phyloP scores from a whole-genome alignment of 2,113 vertebrate genomes.

The Nesogale talazaci region DNA sequence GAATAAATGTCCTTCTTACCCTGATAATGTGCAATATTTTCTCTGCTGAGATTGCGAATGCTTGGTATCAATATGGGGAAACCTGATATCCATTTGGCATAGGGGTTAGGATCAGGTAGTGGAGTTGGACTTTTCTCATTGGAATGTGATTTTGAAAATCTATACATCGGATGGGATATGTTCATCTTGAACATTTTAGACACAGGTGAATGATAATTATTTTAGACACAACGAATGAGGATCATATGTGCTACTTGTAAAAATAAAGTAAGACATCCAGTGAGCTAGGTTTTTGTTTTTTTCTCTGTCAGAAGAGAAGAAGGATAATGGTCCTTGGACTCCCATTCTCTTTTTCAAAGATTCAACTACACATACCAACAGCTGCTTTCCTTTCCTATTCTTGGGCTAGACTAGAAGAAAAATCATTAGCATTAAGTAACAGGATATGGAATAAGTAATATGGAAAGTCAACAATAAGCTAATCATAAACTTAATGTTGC shows the following conservation, averaged over 20 bases:
- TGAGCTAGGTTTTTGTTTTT: rapidly evolving
- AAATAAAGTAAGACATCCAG: not conserved
- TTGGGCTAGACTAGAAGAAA: too few species aligned
- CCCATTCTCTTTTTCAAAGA: not conserved
- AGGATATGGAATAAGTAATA: rapidly evolving
- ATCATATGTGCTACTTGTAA: not conserved
- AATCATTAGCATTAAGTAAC: not conserved
- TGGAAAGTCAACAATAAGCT: not conserved
- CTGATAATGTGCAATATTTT: not conserved
- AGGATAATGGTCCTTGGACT: rapidly evolving
- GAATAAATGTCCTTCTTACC: not conserved
- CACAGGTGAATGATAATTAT: not conserved
- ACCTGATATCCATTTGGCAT: not conserved
- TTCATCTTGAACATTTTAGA: rapidly evolving
- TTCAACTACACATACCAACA: not conserved
- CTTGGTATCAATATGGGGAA: not conserved
- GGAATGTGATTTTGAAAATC: not conserved
- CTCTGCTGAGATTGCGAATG: not conserved
- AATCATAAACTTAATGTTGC: not conserved
- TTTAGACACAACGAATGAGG: not conserved
- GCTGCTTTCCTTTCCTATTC: not conserved
- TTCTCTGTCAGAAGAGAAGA: not conserved
- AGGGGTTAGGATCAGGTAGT: not conserved
- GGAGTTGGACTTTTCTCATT: not conserved
- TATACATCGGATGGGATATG: rapidly evolving